Evolutionary conservation across 2,797 vertebrate species (phyloP).

Genomic region (Danio aesculapii): DNA sequence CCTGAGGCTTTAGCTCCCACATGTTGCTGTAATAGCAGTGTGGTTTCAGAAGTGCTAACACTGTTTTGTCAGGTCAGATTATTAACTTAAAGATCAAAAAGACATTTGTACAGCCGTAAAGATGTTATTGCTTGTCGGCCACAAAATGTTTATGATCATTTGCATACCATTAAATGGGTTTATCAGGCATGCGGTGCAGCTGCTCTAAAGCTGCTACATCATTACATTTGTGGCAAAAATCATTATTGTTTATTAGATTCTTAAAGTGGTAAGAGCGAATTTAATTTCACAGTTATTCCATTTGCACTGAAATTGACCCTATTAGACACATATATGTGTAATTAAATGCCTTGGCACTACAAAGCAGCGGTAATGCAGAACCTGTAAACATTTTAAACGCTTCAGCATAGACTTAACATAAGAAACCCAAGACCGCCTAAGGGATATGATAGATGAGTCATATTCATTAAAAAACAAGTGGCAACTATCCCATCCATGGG

Average conservation of each 20-base stretch:
- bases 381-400: background rate
- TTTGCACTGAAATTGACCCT: background rate
- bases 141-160: slow-evolving; percentile 7
- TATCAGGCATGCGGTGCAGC: background rate
- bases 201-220: background rate
- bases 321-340: background rate
- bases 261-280: background rate
- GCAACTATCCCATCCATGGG: background rate
- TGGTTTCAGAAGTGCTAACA: background rate
- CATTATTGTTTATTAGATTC: background rate
- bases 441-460: background rate
- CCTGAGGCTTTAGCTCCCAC: slow-evolving; percentile 6
- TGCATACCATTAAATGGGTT: background rate
- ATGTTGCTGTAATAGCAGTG: background rate
- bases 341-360: background rate
- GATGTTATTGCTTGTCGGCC: background rate
- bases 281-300: background rate
- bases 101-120: slow-evolving; percentile 1
- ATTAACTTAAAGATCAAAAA: slow-evolving; percentile 21
- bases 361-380: background rate
- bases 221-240: slow-evolving; percentile 8
- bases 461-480: background rate
- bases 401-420: background rate
- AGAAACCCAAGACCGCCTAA: background rate
- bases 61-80: slow-evolving; percentile 11